These are phyloP conservation scores for Salticus scenicus DNA, from an alignment of 2,888 invertebrate genomes.

Conservation along the genomic window DNA sequence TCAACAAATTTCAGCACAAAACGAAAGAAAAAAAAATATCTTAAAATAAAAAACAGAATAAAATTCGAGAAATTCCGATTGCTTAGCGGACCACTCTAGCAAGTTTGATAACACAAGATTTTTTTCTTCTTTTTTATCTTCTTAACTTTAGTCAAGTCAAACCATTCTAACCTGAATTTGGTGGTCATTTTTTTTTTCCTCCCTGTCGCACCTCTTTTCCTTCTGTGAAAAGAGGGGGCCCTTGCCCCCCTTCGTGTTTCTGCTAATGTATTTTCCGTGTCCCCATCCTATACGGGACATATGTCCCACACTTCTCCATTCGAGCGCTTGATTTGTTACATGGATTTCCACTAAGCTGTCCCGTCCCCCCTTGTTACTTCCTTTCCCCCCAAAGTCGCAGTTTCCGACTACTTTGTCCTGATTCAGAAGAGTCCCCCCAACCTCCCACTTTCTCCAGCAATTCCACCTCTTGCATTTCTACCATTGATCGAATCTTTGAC, in stretches of 20 bases:
- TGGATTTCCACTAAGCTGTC: slow-evolving; percentile 64
- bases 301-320: slow-evolving; percentile 33
- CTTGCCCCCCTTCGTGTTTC: slow-evolving; percentile 42
- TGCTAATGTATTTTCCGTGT: slow-evolving; percentile 70
- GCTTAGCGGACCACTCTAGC: slow-evolving; percentile 12
- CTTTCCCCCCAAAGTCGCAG: background rate
- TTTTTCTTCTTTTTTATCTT: background rate
- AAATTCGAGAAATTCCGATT: background rate
- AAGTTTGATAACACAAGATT: slow-evolving; percentile 10
- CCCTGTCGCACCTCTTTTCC: background rate
- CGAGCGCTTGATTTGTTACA: slow-evolving; percentile 63
- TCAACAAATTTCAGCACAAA: too few relatives aligned
- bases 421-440: background rate
- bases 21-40: too few relatives aligned
- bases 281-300: slow-evolving; percentile 45
- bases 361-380: background rate
- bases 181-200: slow-evolving; percentile 7
- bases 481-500: slow-evolving; percentile 10
- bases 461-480: background rate
- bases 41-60: too few relatives aligned
- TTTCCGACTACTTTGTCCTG: slow-evolving; percentile 19
- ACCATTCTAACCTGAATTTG: slow-evolving; percentile 9
- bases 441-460: background rate
- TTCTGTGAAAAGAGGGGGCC: background rate
- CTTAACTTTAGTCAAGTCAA: slow-evolving; percentile 1